Conservation (phyloP, 2,797 vertebrate species). For the Gallinago stenura region DNA sequence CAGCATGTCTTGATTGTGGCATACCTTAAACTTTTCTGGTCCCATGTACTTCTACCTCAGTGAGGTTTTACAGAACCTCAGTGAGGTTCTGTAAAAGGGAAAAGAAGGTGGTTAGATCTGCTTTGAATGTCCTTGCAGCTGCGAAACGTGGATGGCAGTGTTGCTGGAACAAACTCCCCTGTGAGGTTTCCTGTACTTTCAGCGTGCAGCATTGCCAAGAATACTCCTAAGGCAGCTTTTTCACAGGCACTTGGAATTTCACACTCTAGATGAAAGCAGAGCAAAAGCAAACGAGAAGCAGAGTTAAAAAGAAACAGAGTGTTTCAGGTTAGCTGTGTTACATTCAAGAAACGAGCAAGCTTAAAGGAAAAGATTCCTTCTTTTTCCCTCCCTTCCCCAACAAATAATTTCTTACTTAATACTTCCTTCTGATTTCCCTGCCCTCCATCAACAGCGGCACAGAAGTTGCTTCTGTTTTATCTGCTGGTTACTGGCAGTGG, state of each 20-base stretch:
- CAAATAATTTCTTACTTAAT: neutral
- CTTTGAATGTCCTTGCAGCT: neutral
- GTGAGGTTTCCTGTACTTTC: constrained; percentile 58
- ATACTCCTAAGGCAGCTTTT: constrained; percentile 41
- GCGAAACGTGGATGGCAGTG: constrained; percentile 49
- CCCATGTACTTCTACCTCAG: neutral
- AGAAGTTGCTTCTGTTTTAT: neutral
- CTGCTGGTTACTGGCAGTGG: neutral
- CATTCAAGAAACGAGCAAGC: neutral
- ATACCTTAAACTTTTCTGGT: neutral
- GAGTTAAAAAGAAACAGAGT: neutral
- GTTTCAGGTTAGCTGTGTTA: neutral
- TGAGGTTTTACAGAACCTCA: neutral
- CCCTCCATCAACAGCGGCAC: neutral
- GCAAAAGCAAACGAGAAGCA: constrained; percentile 10
- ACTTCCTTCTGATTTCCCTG: neutral
- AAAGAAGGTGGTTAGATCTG: neutral
- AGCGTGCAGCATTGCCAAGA: constrained; percentile 40
- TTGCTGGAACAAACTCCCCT: constrained; percentile 39
- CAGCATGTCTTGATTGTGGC: neutral
- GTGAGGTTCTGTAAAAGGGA: neutral
- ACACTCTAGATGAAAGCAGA: constrained; percentile 44
- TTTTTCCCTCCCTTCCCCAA: neutral
- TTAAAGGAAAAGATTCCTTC: neutral
- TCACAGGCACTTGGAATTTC: constrained; percentile 47